Evolutionary conservation across 2,888 invertebrate genomes (phyloP).

Genomic region (Calameuta idolon): DNA sequence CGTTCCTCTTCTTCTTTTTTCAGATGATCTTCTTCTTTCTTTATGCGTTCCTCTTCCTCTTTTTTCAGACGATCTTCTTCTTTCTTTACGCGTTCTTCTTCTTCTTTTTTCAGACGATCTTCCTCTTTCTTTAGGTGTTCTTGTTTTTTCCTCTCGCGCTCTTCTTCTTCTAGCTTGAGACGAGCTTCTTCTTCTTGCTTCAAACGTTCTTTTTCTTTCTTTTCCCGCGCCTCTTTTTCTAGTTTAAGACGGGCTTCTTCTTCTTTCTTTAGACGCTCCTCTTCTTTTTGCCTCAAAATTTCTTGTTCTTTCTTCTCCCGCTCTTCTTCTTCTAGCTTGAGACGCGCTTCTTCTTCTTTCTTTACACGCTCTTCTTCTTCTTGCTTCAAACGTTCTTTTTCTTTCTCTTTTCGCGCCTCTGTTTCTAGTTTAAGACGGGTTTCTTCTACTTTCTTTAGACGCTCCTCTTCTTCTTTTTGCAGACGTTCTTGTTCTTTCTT

Average conservation of each 20-base stretch:
- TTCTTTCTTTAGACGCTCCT: slow-evolving; percentile 21
- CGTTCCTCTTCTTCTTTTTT: slow-evolving; percentile 46
- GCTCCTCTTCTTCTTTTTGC: slow-evolving; percentile 24
- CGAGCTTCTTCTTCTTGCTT: slow-evolving; percentile 26
- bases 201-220: slow-evolving; percentile 30
- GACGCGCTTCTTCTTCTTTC: slow-evolving; percentile 19
- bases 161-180: slow-evolving; percentile 16
- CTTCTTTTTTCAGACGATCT: slow-evolving; percentile 28
- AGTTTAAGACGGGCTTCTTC: slow-evolving; percentile 13
- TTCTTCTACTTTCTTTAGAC: slow-evolving; percentile 22
- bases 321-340: slow-evolving; percentile 24
- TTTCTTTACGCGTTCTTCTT: slow-evolving; percentile 17
- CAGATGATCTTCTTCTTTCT: slow-evolving; percentile 57
- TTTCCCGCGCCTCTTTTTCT: slow-evolving; percentile 14
- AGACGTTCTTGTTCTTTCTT: slow-evolving; percentile 32
- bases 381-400: slow-evolving; percentile 2
- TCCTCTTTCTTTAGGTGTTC: slow-evolving; percentile 23
- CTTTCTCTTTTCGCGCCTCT: slow-evolving; percentile 26
- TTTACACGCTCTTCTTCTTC: slow-evolving; percentile 25
- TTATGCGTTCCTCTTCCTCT: slow-evolving; percentile 62
- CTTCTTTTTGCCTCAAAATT: slow-evolving; percentile 30
- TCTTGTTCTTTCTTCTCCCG: slow-evolving; percentile 27
- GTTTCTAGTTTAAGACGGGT: slow-evolving; percentile 19
- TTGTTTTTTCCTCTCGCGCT: slow-evolving; percentile 16
- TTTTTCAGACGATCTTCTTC: slow-evolving; percentile 37